A percentile compares a stretch with the other conserved stretches of the same genome.
These are phyloP conservation scores for Melanaphis sacchari DNA, from an alignment of 1,140 invertebrate genomes.

Conservation along the genomic window DNA sequence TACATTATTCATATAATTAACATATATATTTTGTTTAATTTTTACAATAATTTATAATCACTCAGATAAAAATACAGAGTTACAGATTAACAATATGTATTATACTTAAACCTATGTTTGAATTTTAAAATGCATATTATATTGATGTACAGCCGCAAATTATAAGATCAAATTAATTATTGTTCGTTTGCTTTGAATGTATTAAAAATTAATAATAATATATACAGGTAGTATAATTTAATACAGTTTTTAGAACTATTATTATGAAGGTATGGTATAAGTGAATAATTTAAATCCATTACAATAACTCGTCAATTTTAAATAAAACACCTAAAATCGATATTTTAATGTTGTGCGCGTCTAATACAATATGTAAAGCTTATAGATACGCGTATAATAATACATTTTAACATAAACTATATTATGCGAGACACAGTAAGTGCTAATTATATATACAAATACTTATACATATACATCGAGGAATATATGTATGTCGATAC, in stretches of 20 bases:
- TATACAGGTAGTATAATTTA: not conserved
- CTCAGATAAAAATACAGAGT: too few species aligned
- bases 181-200: not conserved
- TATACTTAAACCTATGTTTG: too few species aligned
- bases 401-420: constrained; percentile 12
- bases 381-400: not conserved
- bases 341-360: not conserved
- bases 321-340: too few species aligned
- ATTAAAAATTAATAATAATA: not conserved
- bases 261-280: not conserved
- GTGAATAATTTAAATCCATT: too few species aligned
- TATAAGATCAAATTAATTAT: not conserved
- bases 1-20: too few species aligned
- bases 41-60: too few species aligned
- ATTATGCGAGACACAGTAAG: not conserved
- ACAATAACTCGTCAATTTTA: too few species aligned
- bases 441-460: constrained; percentile 16
- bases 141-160: not conserved
- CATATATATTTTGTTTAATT: too few species aligned
- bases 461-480: not conserved
- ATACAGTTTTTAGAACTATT: not conserved
- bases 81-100: too few species aligned
- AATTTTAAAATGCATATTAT: too few species aligned
- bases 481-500: not conserved
- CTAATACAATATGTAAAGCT: not conserved